Base-by-base conservation (phyloP, 2,113 vertebrate genomes). In the Syngnathoides biaculeatus region DNA sequence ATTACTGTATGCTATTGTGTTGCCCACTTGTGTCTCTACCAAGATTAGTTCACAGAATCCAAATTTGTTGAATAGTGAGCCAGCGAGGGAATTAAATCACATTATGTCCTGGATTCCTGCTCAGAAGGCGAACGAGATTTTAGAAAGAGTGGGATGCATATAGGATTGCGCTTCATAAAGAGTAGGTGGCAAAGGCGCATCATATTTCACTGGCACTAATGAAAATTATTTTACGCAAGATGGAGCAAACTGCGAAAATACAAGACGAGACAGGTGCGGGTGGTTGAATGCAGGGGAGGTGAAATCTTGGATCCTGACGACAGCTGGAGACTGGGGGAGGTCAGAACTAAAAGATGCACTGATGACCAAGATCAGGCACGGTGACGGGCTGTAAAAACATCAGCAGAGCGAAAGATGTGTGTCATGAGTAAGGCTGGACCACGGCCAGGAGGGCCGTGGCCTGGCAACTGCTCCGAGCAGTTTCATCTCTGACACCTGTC, bases 11-110 rank as follows among this genome's bases (percentile, higher is more conserved):
- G 52, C 61, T 53, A 47, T 66, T 40, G 42, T 62, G 65, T 52
- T 77, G 72, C 2, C 40, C n/a, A 61, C 81, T 56, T 53, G 14
- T 7, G 20, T 24, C 14, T 57, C 30, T 61, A 67, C 5, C 40
- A 48, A 50, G 75, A 74, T 82, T 64, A 19, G n/a, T 83, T 72
- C 80, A 59, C 38, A 56, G 30, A 62, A 63, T 71, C 8, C 40
- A 30, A 67, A 61, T 43, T 24, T 13, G 45, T 1, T 30, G 8
- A 58, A 64, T n/a, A 53, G 9, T 65, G 61, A 64, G 55, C 64
- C 47, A 20, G 26, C 50, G 75, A 64, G 61, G 63, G 30, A 57
- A 60, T 64, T 60, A 67, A 80, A 85, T 87, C 60, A 27, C 43
- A 74, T 86, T 79, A 87, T 45, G 30, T 58, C 14, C 53, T 64